Base-by-base conservation (phyloP, 2,888 invertebrate species). In the Nomada hirtipes region DNA sequence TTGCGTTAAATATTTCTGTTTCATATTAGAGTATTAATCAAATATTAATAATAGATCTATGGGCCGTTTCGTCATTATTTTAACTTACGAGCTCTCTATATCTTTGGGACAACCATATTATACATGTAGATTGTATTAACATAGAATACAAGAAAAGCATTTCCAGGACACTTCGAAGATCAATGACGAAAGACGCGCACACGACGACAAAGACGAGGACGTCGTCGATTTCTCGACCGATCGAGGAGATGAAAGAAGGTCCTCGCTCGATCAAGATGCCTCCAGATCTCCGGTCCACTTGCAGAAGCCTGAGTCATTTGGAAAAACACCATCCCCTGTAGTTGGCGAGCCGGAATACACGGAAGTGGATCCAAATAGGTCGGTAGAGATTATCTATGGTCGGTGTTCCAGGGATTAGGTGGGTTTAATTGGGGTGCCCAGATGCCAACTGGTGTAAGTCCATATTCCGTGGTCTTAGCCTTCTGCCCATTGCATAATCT, bases 341-440 rank as follows among this genome's bases (percentile, higher is more conserved):
- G 47, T 74, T 78, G 82, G 90, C 83, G 76, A 76, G 83, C 72
- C 87, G 52, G 90, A 90, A 70, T 89, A 89, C 69, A 89, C 64
- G 47, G 70, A 74, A 82, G 78, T 77, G 55, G 75, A 75, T 69
- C 76, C 70, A 73, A 85, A 82, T 74, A 87, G 87, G 87, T 87
- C 74, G 50, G 70, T 69, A 60, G 65, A 68, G 68, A 67, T 85
- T 79, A 61, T 55, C 79, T 72, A 50, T 67, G 79, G 65, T 23
- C 75, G 44, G 50, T 71, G 75, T 68, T 61, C 60, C 26, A 13
- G 60, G 59, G 80, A 79, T 82, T 79, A 79, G 68, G 42, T 29
- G 74, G 69, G 74, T 79, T 82, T 82, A 80, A 79, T 80, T 59
- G 80, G 68, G 68, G 72, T 61, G 63, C 57, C 47, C 63, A 55